phyloP scores from a whole-genome alignment of 2,888 invertebrate genomes.

The Conchocele bisecta region DNA sequence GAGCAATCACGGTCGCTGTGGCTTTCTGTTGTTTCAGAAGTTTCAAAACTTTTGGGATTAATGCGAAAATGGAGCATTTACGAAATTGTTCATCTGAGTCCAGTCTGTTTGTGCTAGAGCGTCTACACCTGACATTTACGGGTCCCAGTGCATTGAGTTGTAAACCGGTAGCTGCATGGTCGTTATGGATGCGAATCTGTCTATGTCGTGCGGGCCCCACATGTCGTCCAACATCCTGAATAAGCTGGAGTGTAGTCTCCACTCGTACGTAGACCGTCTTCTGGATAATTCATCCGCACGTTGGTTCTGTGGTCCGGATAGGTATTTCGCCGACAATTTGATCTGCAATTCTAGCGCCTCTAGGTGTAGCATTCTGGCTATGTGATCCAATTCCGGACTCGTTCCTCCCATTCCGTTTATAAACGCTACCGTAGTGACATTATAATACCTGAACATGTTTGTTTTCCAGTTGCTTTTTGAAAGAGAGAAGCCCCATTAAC shows the following conservation, averaged over 20 bases:
- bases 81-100: not conserved
- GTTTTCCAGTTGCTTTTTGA: too few relatives aligned
- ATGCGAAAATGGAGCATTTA: not conserved
- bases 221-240: not conserved
- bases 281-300: not conserved
- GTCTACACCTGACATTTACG: not conserved
- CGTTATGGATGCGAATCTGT: conserved; percentile 1
- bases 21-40: not conserved
- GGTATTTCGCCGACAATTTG: too few relatives aligned
- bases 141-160: not conserved
- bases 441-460: too few relatives aligned
- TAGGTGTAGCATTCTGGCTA: too few relatives aligned
- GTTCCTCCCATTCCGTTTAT: too few relatives aligned
- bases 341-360: too few relatives aligned
- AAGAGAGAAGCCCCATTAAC: too few relatives aligned
- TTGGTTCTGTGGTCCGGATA: too few relatives aligned
- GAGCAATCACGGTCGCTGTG: not conserved
- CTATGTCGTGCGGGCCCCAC: conserved; percentile 1
- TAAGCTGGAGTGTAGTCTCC: not conserved
- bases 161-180: not conserved
- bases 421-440: too few relatives aligned
- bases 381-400: too few relatives aligned
- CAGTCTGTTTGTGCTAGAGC: not conserved
- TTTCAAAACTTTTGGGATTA: not conserved
- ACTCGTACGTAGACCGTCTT: conserved; percentile 9